Evolutionary conservation across 2,888 invertebrate species (phyloP).

Genomic region (Odontothrips loti): DNA sequence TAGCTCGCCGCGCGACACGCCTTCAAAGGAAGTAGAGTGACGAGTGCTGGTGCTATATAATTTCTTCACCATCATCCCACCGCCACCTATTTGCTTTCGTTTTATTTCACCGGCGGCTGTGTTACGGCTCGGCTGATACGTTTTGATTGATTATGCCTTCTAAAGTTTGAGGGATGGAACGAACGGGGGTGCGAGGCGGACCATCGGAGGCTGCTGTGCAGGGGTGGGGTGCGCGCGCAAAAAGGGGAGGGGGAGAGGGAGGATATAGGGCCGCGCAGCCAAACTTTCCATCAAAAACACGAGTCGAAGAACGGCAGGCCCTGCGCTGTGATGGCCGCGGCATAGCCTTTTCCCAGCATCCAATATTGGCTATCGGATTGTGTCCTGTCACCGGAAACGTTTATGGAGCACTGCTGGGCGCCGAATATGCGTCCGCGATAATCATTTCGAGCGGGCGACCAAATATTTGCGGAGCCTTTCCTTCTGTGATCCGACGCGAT

Average conservation of each 20-base stretch:
- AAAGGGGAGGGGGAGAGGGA: neutral
- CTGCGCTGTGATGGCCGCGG: neutral
- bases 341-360: neutral
- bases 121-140: neutral
- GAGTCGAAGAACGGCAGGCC: slow-evolving; percentile 1
- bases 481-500: no score
- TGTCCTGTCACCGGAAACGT: neutral
- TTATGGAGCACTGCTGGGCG: neutral
- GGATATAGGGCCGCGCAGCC: neutral
- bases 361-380: neutral
- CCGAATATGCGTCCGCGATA: neutral
- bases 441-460: no score
- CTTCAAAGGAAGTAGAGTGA: no score
- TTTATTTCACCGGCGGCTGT: no score
- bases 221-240: neutral
- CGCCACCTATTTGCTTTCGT: no score
- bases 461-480: no score
- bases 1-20: no score
- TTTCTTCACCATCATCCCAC: no score
- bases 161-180: neutral
- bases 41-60: no score
- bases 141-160: neutral
- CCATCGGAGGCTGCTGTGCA: neutral
- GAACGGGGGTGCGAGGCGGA: neutral
- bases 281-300: neutral